Evolutionary conservation across 2,797 vertebrate genomes (phyloP).

Genomic region (Danio aesculapii): DNA sequence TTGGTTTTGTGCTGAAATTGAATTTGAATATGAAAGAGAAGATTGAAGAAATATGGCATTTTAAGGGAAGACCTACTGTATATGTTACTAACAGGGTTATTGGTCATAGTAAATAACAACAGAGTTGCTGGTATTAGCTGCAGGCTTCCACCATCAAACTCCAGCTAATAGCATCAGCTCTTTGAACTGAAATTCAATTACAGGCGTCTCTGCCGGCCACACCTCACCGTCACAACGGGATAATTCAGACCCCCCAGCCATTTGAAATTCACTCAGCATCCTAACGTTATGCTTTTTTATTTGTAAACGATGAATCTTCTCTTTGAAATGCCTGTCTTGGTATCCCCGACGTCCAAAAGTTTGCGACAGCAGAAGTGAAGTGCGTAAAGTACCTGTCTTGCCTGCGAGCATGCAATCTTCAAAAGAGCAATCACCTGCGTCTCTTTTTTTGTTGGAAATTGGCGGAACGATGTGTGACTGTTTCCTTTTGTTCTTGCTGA

Average conservation of each 20-base stretch:
- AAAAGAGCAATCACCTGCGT: slow-evolving; percentile 53
- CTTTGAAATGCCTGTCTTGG: slow-evolving; percentile 53
- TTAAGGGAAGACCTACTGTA: slow-evolving; percentile 49
- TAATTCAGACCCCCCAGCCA: slow-evolving; percentile 36
- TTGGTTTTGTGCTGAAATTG: slow-evolving; percentile 46
- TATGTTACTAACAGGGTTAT: slow-evolving; percentile 52
- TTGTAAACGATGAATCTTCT: slow-evolving; percentile 55
- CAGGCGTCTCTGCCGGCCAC: slow-evolving; percentile 52
- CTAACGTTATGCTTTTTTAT: slow-evolving; percentile 49
- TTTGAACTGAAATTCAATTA: slow-evolving; percentile 67
- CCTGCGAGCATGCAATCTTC: slow-evolving; percentile 58
- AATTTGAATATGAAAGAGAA: slow-evolving; percentile 55
- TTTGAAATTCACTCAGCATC: slow-evolving; percentile 39
- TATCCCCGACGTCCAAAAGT: slow-evolving; percentile 48
- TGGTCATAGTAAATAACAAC: slow-evolving; percentile 59
- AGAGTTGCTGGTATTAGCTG: slow-evolving; percentile 46
- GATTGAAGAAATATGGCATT: slow-evolving; percentile 41
- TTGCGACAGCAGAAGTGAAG: slow-evolving; percentile 41
- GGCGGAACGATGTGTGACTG: slow-evolving; percentile 38
- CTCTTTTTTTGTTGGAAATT: slow-evolving; percentile 47
- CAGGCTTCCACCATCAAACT: slow-evolving; percentile 41
- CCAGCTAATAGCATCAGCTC: slow-evolving; percentile 56
- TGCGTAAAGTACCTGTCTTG: slow-evolving; percentile 47
- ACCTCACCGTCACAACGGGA: slow-evolving; percentile 45
- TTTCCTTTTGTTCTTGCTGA: slow-evolving; percentile 59